Conservation (phyloP, 2,888 invertebrate species). For the Lumbricus terrestris region DNA sequence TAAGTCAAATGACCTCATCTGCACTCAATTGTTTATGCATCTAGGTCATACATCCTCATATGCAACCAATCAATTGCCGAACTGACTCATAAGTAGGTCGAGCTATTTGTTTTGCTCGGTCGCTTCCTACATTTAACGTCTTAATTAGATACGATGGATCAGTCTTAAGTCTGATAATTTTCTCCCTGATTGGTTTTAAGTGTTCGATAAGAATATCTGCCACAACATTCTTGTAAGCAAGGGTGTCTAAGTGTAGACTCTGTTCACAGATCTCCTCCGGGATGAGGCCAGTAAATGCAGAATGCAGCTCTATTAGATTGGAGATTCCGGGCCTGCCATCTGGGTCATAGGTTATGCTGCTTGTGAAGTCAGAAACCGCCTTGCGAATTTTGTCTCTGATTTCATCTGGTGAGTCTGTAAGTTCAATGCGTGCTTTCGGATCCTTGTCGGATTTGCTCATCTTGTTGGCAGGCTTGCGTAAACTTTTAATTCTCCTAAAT, state of each 20-base stretch:
- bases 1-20: background rate
- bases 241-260: slow-evolving; percentile 70
- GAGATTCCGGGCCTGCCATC: slow-evolving; percentile 79
- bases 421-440: slow-evolving; percentile 73
- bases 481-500: slow-evolving; percentile 69
- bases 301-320: slow-evolving; percentile 82
- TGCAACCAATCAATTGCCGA: slow-evolving; percentile 66
- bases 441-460: slow-evolving; percentile 96
- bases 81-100: slow-evolving; percentile 69
- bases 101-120: slow-evolving; percentile 68
- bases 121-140: slow-evolving; percentile 68
- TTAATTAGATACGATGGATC: slow-evolving; percentile 69
- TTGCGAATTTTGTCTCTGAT: slow-evolving; percentile 77
- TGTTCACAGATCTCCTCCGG: slow-evolving; percentile 71
- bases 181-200: slow-evolving; percentile 70
- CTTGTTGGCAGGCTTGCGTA: slow-evolving; percentile 83
- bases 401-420: slow-evolving; percentile 74
- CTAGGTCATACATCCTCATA: slow-evolving; percentile 19
- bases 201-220: slow-evolving; percentile 73
- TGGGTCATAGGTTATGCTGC: slow-evolving; percentile 77
- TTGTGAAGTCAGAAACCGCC: slow-evolving; percentile 79
- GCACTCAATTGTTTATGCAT: background rate
- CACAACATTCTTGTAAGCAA: slow-evolving; percentile 73
- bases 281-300: slow-evolving; percentile 69
- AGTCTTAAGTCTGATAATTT: slow-evolving; percentile 65